Base-by-base conservation (phyloP, 2,113 vertebrate species). In the Hemiprocne comata region DNA sequence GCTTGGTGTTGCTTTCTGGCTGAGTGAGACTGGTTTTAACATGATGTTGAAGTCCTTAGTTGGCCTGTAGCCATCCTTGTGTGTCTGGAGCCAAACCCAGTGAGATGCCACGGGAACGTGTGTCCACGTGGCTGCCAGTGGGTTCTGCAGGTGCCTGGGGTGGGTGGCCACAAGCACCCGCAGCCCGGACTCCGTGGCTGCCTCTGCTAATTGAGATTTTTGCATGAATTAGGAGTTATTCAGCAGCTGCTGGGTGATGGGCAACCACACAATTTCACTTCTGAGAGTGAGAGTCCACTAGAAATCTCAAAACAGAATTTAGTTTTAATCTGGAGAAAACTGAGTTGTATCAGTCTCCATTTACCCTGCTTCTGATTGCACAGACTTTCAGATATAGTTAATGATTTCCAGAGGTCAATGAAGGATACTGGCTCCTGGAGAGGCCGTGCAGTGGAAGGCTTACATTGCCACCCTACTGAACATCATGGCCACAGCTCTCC, bases 21-120 rank as follows among this genome's bases (percentile, higher is more conserved):
- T 57, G 40, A 0, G 0, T 40, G 46, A 48, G 53, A 50, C 38
- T 17, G 12, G n/a, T 55, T 87, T 73, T 81, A 80, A 16, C 0
- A 0, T 6, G 54, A 26, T 46, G 60, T 26, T 33, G 17, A 0
- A 9, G n/a, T 44, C 18, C 50, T 57, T 48, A 11, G 9, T 24
- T 44, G 28, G 2, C 21, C 40, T 23, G 2, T 3, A 31, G 36
- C 62, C 51, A 8, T 15, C n/a, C 20, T 34, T 40, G n/a, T 2
- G 1, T 6, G 6, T 7, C 42, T 24, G 48, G 34, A 26, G 24
- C 19, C 9, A 26, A 13, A 4, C 21, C 10, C 12, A 0, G 1
- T 1, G 55, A 31, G 79, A 16, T 55, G 85, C 81, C 73, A 77
- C 33, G 33, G 85, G 72, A 60, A 16, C 4, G 9, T 13, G 1